phyloP scores from a whole-genome alignment of 2,797 vertebrate genomes.

The Molossus alvarezi region DNA sequence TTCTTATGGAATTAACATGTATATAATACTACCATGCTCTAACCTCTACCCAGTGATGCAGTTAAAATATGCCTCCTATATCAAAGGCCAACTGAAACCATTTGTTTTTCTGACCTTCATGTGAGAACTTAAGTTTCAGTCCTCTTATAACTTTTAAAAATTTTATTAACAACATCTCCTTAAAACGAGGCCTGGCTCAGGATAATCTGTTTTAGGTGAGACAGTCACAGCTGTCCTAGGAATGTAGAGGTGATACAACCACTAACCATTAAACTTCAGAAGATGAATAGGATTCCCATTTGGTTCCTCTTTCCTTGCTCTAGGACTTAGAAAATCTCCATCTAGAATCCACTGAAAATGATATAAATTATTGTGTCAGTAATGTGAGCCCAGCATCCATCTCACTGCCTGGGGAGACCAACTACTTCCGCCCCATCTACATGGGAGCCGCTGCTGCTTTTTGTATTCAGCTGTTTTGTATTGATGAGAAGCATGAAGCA shows the following conservation, averaged over 20 bases:
- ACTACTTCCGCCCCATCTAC: conserved; percentile 82
- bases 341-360: neutral
- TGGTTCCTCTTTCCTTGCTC: conserved; percentile 65
- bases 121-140: neutral
- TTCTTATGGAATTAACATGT: neutral
- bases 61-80: neutral
- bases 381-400: neutral
- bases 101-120: conserved; percentile 38
- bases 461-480: conserved; percentile 93
- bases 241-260: neutral
- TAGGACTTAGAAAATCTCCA: conserved; percentile 82
- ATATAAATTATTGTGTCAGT: neutral
- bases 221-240: neutral
- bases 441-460: conserved; percentile 89
- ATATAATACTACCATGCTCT: neutral
- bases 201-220: neutral
- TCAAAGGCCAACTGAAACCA: conserved; percentile 16
- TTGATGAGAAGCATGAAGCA: conserved; percentile 93
- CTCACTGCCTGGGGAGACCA: neutral
- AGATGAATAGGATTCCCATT: neutral
- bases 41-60: neutral
- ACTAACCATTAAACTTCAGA: neutral
- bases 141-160: conserved; percentile 51
- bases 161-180: conserved; percentile 69
- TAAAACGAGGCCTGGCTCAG: conserved; percentile 4